phyloP scores from a whole-genome alignment of 2,797 vertebrate species.

The Myotis daubentonii region DNA sequence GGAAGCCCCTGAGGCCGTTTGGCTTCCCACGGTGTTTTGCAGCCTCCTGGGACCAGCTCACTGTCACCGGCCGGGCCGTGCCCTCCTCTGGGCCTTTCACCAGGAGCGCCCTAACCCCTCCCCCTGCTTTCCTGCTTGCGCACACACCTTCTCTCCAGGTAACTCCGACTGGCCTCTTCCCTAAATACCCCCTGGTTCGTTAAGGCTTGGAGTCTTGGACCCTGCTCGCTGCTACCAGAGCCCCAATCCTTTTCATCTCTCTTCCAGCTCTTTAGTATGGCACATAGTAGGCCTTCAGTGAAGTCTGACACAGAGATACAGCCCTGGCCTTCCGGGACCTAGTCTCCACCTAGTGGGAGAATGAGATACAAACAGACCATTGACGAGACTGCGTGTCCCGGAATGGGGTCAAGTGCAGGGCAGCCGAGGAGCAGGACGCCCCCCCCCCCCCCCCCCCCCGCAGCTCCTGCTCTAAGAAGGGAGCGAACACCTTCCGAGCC shows the following conservation, averaged over 20 bases:
- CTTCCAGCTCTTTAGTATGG: neutral
- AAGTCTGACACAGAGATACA: neutral
- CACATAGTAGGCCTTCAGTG: neutral
- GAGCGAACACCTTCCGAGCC: neutral
- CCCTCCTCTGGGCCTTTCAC: neutral
- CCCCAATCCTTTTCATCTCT: neutral
- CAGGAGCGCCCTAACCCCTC: neutral
- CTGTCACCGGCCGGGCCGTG: neutral
- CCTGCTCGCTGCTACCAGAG: neutral
- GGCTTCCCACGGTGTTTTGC: neutral
- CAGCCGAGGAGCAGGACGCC: neutral
- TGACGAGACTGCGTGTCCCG: neutral
- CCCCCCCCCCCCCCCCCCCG: too few species aligned
- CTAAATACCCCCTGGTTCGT: too few species aligned
- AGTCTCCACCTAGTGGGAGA: neutral
- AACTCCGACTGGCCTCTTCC: neutral
- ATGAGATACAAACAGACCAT: neutral
- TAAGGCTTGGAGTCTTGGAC: neutral
- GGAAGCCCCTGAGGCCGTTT: neutral
- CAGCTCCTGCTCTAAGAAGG: neutral
- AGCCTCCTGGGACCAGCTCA: neutral
- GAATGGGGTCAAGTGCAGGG: neutral
- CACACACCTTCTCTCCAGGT: neutral
- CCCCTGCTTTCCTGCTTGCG: fast-evolving
- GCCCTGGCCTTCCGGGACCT: neutral